Conservation (phyloP, 2,888 invertebrate species). For the Coecobrya sp. region DNA sequence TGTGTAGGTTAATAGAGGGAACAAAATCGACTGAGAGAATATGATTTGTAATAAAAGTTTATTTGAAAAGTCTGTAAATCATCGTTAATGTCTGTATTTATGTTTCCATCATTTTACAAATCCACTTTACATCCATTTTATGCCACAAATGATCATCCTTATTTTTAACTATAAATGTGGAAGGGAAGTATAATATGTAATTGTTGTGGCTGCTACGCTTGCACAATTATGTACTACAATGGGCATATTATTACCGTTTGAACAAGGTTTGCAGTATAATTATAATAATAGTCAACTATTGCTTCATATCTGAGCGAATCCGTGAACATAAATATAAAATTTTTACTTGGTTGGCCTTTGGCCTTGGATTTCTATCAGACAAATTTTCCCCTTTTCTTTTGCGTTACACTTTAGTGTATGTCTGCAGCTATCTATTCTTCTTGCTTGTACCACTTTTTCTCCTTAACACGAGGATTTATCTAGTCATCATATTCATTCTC, state of each 20-base stretch:
- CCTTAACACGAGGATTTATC: neutral
- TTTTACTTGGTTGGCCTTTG: slow-evolving; percentile 48
- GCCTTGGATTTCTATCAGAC: slow-evolving; percentile 61
- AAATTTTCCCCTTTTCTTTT: neutral
- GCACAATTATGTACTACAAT: neutral
- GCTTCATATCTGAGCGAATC: neutral
- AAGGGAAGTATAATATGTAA: neutral
- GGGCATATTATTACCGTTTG: neutral
- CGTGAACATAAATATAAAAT: neutral
- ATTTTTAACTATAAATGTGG: neutral
- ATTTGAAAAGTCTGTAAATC: too few species aligned
- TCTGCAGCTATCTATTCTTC: neutral
- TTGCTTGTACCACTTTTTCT: neutral
- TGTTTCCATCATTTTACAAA: too few species aligned
- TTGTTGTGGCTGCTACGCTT: neutral
- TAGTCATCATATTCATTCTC: too few species aligned
- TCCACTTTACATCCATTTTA: too few species aligned
- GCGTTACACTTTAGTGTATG: neutral
- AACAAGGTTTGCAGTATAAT: neutral
- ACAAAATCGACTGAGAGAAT: too few species aligned
- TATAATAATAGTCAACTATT: neutral
- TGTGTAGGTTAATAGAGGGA: too few species aligned
- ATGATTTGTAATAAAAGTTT: too few species aligned
- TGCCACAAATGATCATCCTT: neutral
- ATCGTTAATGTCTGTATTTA: too few species aligned